Evolutionary conservation across 2,797 vertebrate genomes (phyloP), one percentile per base, ranked within the genome.

Genomic region (Enteromius treurensis): DNA sequence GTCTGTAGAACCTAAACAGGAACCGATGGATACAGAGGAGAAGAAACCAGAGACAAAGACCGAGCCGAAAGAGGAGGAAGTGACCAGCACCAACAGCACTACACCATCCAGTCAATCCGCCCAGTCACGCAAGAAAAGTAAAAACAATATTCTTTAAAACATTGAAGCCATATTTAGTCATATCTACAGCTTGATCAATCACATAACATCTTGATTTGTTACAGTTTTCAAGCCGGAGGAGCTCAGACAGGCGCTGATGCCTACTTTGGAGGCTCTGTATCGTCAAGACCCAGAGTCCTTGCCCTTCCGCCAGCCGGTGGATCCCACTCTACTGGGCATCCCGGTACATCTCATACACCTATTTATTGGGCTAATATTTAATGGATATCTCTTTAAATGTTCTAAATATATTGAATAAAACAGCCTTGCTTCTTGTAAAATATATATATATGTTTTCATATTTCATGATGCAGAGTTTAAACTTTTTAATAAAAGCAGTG

Each of bases 171-270:
- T 14, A 47, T 26, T 45, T 1, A 29, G 6, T 9, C 5, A 29
- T 37, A 49, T 69, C 73, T 40, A 47, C 29, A 53, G 53, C 8
- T 49, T 23, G 17, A 49, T 42, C 49, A 3, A 3, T 78, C 26
- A 8, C 26, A 7, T 79, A 69, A 68, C 53, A 21, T 74, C 14
- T 67, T 73, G 2, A 21, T 79, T 53, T 70, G 34, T 40, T 55
- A 0, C 91, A 99, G 98, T 98, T 89, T 99, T 99, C 90, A 99
- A 99, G 74, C 98, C 98, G 0, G 98, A 99, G 88, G 98, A 99
- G 91, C 91, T 99, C 81, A 95, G 98, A 37, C 98, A 99, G 92
- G 97, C 98, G 21, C 95, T 99, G 75, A 99, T 99, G 98, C 97
- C 98, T 11, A 99, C 97, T 0, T 92, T 99, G 80, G 98, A 99